phyloP scores from a whole-genome alignment of 2,797 vertebrate genomes.

The Spatula versicolor region DNA sequence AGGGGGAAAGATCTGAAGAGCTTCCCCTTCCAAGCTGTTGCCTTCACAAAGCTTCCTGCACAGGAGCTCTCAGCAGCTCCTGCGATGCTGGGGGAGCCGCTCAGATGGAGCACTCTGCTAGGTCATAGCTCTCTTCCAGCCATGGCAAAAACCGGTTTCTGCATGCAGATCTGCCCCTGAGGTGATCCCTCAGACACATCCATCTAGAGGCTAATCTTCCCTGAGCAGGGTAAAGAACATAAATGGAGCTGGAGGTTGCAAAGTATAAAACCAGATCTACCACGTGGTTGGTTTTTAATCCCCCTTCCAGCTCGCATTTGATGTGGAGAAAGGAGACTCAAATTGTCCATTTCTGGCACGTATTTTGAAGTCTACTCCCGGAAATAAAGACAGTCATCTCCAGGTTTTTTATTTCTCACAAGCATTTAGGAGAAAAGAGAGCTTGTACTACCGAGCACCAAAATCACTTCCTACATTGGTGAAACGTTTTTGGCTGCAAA shows the following conservation, averaged over 20 bases:
- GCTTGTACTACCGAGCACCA: slow-evolving; percentile 66
- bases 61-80: slow-evolving; percentile 63
- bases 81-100: slow-evolving; percentile 63
- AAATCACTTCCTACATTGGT: slow-evolving; percentile 66
- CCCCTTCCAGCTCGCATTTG: slow-evolving; percentile 77
- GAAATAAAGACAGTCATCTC: slow-evolving; percentile 78
- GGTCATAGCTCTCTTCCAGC: slow-evolving; percentile 73
- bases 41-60: slow-evolving; percentile 74
- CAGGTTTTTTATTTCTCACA: slow-evolving; percentile 75
- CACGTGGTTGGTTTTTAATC: slow-evolving; percentile 83
- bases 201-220: slow-evolving; percentile 80
- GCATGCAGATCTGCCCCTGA: slow-evolving; percentile 68
- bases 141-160: slow-evolving; percentile 69
- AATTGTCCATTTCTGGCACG: slow-evolving; percentile 82
- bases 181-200: slow-evolving; percentile 74
- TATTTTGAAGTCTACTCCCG: slow-evolving; percentile 80
- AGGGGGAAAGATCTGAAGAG: slow-evolving; percentile 70
- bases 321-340: slow-evolving; percentile 71
- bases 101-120: slow-evolving; percentile 48
- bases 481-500: slow-evolving; percentile 53
- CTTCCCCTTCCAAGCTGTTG: slow-evolving; percentile 74
- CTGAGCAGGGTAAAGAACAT: slow-evolving; percentile 71
- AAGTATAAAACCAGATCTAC: slow-evolving; percentile 82
- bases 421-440: slow-evolving; percentile 58
- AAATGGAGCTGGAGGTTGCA: slow-evolving; percentile 79